Percentiles rank a stretch among this genome's conserved stretches.
phyloP scores from a whole-genome alignment of 2,888 invertebrate genomes.

The Sinodicranocentrus sp. region DNA sequence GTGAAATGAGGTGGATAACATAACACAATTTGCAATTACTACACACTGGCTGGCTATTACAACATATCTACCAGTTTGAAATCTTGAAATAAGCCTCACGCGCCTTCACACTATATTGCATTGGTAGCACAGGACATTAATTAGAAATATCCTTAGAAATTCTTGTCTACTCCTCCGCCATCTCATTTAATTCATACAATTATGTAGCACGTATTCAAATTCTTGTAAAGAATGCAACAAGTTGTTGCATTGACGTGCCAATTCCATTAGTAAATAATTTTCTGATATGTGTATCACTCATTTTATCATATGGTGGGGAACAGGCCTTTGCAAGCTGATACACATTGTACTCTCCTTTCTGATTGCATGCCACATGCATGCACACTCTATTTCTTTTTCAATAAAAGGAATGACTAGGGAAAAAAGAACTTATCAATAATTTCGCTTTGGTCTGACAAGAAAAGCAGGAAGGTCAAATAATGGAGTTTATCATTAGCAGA shows the following conservation, averaged over 20 bases:
- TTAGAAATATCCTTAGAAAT: too few species aligned
- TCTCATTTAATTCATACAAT: not conserved
- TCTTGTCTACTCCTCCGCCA: slow-evolving; percentile 15
- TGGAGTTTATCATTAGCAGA: slow-evolving; percentile 40
- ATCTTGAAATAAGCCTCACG: too few species aligned
- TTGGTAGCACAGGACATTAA: slow-evolving; percentile 6
- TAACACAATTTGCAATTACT: slow-evolving; percentile 30
- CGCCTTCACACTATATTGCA: not conserved
- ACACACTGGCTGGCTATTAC: not conserved
- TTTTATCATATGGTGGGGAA: not conserved
- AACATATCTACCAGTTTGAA: not conserved
- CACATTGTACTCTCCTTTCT: not conserved
- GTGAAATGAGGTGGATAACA: slow-evolving; percentile 7
- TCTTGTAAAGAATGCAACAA: not conserved
- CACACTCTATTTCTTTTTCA: slow-evolving; percentile 3
- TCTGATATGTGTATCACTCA: slow-evolving; percentile 25
- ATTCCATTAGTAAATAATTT: slow-evolving; percentile 42
- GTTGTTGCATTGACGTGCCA: slow-evolving; percentile 15
- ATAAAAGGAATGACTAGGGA: not conserved
- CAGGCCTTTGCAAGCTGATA: not conserved
- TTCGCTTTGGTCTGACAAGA: slow-evolving; percentile 2
- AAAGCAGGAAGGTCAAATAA: slow-evolving; percentile 54
- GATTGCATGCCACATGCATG: slow-evolving; percentile 23
- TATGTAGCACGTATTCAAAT: slow-evolving; percentile 1
- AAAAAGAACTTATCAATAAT: slow-evolving; percentile 27